Conservation (phyloP, 2,113 vertebrate species). For the Corvus moneduloides region DNA sequence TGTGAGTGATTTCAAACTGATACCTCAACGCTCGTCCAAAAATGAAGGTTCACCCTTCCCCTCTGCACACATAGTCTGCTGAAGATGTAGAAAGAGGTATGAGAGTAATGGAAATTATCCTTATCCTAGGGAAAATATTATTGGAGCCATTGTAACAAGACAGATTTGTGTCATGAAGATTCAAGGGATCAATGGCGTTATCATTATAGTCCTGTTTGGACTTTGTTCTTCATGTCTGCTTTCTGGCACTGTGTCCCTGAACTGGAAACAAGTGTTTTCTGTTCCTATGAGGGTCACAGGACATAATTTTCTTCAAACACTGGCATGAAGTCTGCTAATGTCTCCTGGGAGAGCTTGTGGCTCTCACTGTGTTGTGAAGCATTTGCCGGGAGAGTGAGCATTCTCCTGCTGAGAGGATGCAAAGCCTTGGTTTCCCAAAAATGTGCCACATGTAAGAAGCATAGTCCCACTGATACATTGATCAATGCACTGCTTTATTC, state of each 20-base stretch:
- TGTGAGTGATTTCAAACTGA: not conserved
- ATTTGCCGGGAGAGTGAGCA: not conserved
- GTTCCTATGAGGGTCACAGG: not conserved
- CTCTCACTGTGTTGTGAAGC: not conserved
- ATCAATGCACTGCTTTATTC: not conserved
- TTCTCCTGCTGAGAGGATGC: not conserved
- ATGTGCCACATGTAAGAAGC: not conserved
- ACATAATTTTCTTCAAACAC: not conserved
- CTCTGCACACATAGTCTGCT: not conserved
- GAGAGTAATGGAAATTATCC: not conserved
- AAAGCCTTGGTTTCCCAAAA: not conserved
- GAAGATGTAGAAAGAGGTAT: not conserved
- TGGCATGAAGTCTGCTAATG: not conserved
- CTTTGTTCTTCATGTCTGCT: not conserved
- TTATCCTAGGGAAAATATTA: not conserved
- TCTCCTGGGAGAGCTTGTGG: not conserved
- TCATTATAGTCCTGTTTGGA: accelerated
- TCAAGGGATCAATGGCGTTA: not conserved
- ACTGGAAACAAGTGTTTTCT: not conserved
- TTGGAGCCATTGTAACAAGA: not conserved
- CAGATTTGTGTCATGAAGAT: not conserved
- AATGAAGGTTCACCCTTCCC: not conserved
- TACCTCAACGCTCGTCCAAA: not conserved
- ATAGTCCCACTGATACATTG: not conserved
- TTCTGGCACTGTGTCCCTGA: not conserved